Evolutionary conservation across 1,140 invertebrate genomes (phyloP), one percentile per base, ranked within the genome.

Genomic region (Hylaeus anthracinus): DNA sequence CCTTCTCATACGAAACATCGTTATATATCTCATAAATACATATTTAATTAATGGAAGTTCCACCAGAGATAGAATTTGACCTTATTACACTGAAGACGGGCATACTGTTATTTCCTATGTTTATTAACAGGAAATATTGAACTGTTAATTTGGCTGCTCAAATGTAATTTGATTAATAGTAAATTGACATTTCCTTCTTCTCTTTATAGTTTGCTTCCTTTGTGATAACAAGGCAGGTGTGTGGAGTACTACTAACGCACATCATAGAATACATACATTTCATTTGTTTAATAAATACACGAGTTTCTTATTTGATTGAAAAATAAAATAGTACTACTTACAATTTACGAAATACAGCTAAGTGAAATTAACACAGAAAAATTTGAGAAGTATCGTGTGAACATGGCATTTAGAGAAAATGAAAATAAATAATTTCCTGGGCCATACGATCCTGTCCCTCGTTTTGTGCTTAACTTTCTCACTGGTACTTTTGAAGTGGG

Each of bases 151-250:
- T 88, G 82, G 80, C 87, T 88, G 79, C 67, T 74, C 63, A 86
- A 85, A 81, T 87, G 79, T 85, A 78, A 85, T 89, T 89, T 89
- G 88, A 89, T 89, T 88, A 88, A 83, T 82, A 66, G 58, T 88
- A 83, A 89, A 89, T 89, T 89, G 88, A 89, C 88, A 87, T 88
- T 79, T 79, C 56, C 63, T 26, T 85, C 70, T 74, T 73, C 45
- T 64, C n/a, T 58, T 74, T 70, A 66, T 82, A 48, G 45, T 70
- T 85, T 74, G 48, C 26, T 74, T 39, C 73, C 61, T 78, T 75
- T 83, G 48, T 72, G 77, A 66, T 82, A 81, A 78, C 79, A 87
- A 87, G 86, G 76, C 86, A 87, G 61, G 72, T 79, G 82, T 87
- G 73, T 85, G 79, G 86, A 84, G 60, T 82, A 84, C 60, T 86